A percentile compares a stretch with the other conserved stretches of the same genome.
Conservation (phyloP, 2,113 vertebrate species). For the Acinonyx jubatus region DNA sequence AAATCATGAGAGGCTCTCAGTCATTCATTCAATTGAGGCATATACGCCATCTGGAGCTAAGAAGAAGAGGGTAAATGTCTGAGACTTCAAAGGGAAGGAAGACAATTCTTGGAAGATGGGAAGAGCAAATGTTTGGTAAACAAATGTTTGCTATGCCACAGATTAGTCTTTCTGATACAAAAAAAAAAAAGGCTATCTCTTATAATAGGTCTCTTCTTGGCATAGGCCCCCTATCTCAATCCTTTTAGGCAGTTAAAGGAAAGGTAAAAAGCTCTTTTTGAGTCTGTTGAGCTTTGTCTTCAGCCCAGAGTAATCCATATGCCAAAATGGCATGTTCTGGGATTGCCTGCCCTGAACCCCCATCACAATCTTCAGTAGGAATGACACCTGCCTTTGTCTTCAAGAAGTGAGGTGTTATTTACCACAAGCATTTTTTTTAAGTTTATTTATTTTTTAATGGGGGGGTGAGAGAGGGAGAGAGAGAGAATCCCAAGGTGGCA, state of each 20-base stretch:
- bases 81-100: background rate
- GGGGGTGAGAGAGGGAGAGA: too few relatives aligned
- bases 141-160: background rate
- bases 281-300: background rate
- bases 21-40: background rate
- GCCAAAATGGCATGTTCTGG: background rate
- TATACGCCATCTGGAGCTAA: background rate
- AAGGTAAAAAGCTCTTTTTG: background rate
- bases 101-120: background rate
- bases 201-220: background rate
- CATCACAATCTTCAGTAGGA: background rate
- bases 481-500: too few relatives aligned
- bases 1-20: background rate
- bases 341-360: background rate
- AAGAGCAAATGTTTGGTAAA: background rate
- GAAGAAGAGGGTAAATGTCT: background rate
- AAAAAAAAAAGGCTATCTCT: background rate
- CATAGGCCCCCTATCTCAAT: background rate
- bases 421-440: too few relatives aligned
- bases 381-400: background rate
- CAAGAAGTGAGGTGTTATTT: slow-evolving; percentile 4
- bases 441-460: too few relatives aligned
- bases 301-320: background rate
- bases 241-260: background rate
- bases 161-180: background rate